Base-by-base conservation (phyloP, 2,113 vertebrate species). In the Gasterosteus nipponicus region DNA sequence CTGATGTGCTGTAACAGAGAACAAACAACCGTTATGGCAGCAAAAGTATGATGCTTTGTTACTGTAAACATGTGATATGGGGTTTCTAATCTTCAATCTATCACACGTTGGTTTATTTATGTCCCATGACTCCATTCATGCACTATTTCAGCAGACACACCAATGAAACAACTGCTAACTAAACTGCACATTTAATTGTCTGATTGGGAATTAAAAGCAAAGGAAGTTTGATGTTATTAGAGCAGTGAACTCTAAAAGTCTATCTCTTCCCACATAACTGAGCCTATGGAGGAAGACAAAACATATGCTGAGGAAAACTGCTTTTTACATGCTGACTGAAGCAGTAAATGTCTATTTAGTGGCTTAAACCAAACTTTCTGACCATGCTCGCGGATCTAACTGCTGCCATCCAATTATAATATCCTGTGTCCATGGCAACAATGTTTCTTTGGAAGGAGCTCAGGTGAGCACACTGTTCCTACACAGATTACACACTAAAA, bases 391-490 rank as follows among this genome's bases (percentile, higher is more conserved):
- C 35, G 64, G 44, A 60, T 76, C 19, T 70, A 83, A 66, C 54
- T 69, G 16, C 57, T 51, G 80, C 80, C 80, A 86, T 89, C 83
- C 84, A 77, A 85, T 89, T 86, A 86, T 91, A 84, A 84, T 81
- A 71, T 58, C 35, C 63, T 15, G 71, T 89, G 83, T 90, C 80
- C 83, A 92, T 90, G 79, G 88, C 75, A 88, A 92, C 87, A 58
- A 42, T 82, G 78, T 80, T 84, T 86, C 80, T 69, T 89, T 53
- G 78, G 85, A 62, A 75, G 66, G 81, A 82, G 85, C 81, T 89
- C 84, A 85, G 86, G 90, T 92, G 87, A 73, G 35, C 49, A 71
- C 67, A 69, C 59, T 82, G 69, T 81, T 91, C 78, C 77, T 86
- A 60, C 84, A 63, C 75, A 80, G 84, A 69, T 80, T 66, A 71